Evolutionary conservation across 1,140 invertebrate genomes (phyloP), one percentile per base, ranked within the genome.

Genomic region (Diabrotica undecimpunctata): DNA sequence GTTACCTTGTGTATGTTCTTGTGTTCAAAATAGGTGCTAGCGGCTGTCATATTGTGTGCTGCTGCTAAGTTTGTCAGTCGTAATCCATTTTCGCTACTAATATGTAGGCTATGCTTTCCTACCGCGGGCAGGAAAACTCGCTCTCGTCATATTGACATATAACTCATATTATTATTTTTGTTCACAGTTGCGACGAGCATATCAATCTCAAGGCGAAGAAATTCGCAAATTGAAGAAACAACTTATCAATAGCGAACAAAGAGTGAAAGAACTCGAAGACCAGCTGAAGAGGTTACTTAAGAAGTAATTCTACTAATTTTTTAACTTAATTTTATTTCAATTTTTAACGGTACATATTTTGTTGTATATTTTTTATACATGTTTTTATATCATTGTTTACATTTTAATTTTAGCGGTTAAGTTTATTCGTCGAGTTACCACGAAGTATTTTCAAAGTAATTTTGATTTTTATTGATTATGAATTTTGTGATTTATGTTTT

Each of bases 121-220:
- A n/a, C n/a, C n/a, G n/a, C n/a, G n/a, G n/a, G n/a, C n/a, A n/a
- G n/a, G n/a, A n/a, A n/a, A n/a, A n/a, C n/a, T n/a, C n/a, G n/a
- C n/a, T n/a, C n/a, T n/a, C n/a, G n/a, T n/a, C n/a, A n/a, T n/a
- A n/a, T n/a, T n/a, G n/a, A 4, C 25, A 25, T 25, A 25, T 25
- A 25, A 25, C 1, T 25, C 4, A 25, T 4, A 1, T 25, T 25
- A 2, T 25, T 71, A 14, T 70, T 70, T 65, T 67, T 39, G 9
- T 69, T 82, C 82, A 14, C 78, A 94, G 87, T 77, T 94, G 66
- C 86, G 88, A 69, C 80, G 87, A 67, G 88, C 90, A 0, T 91
- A 89, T 74, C 84, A 86, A 68, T 83, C 85, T 25, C 91, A 93
- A 79, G 84, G 84, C n/a, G 91, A 93, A 69, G 92, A 94, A 79